Percentiles rank a stretch among this genome's conserved stretches.
Evolutionary conservation across 2,797 vertebrate species (phyloP).

Genomic region (Periparus ater): DNA sequence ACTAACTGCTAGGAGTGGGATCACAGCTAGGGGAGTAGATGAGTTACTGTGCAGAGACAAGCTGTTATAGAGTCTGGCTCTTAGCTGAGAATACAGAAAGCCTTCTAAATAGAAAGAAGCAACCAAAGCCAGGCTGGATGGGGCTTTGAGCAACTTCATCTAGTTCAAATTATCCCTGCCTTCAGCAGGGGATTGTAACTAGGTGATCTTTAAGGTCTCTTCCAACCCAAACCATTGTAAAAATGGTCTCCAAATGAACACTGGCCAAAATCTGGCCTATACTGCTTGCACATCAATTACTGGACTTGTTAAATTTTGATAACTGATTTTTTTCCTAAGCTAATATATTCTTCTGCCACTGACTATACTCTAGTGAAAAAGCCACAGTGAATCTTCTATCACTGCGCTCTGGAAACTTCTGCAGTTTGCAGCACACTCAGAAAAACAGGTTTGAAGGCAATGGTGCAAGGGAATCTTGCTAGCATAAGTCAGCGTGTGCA

Average conservation of each 20-base stretch:
- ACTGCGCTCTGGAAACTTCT: neutral
- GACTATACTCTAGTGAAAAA: neutral
- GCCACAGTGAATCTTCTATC: neutral
- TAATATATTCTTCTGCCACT: neutral
- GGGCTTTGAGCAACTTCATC: neutral
- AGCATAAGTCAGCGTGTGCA: accelerated
- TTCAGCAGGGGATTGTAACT: neutral
- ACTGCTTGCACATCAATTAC: neutral
- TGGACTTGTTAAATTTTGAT: neutral
- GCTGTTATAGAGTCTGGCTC: neutral
- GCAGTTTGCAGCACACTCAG: neutral
- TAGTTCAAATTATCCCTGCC: neutral
- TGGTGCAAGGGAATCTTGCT: neutral
- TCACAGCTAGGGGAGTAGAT: neutral
- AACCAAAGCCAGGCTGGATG: neutral
- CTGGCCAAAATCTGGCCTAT: neutral
- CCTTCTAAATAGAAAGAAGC: neutral
- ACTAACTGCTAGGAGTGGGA: neutral
- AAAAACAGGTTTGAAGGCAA: neutral
- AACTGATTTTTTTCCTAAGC: neutral
- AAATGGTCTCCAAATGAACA: neutral
- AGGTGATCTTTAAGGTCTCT: neutral
- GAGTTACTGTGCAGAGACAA: neutral
- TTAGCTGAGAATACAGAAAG: neutral
- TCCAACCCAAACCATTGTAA: neutral